Conservation (phyloP, 2,888 invertebrate species). For the Drosophila paramelanica region DNA sequence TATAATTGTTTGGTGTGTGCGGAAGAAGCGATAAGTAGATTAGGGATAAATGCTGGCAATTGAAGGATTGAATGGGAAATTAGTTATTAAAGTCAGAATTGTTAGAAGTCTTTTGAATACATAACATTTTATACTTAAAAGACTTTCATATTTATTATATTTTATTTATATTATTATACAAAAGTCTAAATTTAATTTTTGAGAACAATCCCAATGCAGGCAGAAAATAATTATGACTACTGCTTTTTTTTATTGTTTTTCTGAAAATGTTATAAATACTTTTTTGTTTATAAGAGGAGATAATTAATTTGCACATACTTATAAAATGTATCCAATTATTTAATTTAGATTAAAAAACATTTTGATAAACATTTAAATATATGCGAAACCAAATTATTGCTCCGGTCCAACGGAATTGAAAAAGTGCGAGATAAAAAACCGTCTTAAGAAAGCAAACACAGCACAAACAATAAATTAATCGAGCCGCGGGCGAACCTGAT, state of each 20-base stretch:
- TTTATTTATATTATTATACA: no score
- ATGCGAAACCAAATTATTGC: neutral
- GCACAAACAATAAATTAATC: slow-evolving; percentile 1
- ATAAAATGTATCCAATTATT: neutral
- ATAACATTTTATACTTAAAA: no score
- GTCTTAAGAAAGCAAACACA: slow-evolving; percentile 32
- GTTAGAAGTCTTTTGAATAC: no score
- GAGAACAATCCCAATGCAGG: no score
- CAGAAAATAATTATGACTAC: no score
- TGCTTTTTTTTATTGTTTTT: no score
- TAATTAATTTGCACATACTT: no score
- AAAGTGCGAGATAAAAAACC: neutral
- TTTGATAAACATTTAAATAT: neutral
- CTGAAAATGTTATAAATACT: no score
- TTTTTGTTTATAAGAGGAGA: no score
- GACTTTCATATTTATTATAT: no score
- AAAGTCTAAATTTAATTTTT: no score
- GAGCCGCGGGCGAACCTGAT: slow-evolving; percentile 1
- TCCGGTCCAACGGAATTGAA: neutral
- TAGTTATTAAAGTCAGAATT: neutral
- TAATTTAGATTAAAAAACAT: neutral
- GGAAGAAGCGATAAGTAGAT: slow-evolving; percentile 25
- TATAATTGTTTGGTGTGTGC: slow-evolving; percentile 9
- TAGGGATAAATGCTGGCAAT: neutral
- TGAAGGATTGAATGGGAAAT: neutral